A percentile compares a stretch with the other conserved stretches of the same genome.
Conservation (phyloP, 2,888 invertebrate species). For the Acrocera orbiculus region DNA sequence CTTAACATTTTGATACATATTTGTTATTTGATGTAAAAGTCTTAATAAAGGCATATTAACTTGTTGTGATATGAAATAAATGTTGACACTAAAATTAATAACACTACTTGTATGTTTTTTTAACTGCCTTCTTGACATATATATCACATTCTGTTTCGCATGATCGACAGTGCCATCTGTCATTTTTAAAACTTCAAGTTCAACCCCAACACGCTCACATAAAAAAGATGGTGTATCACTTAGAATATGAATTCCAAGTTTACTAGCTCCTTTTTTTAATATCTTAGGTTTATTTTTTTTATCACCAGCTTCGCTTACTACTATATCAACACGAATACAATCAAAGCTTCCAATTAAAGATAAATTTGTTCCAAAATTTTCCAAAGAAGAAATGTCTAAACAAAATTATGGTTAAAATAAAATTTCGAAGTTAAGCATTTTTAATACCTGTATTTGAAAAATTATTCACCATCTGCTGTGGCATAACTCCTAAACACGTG, state of each 20-base stretch:
- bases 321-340: constrained; percentile 80
- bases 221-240: constrained; percentile 71
- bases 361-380: constrained; percentile 75
- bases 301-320: constrained; percentile 67
- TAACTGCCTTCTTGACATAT: constrained; percentile 69
- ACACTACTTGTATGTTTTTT: constrained; percentile 85
- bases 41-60: constrained; percentile 88
- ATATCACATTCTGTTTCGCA: constrained; percentile 66
- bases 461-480: constrained; percentile 52
- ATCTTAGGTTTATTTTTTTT: constrained; percentile 34
- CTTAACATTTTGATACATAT: constrained; percentile 94
- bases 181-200: constrained; percentile 76
- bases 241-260: constrained; percentile 22
- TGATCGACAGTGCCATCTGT: constrained; percentile 79
- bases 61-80: constrained; percentile 82
- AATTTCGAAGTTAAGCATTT: too few relatives aligned
- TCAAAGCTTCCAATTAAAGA: constrained; percentile 73
- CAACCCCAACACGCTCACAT: constrained; percentile 78
- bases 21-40: constrained; percentile 86
- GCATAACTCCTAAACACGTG: constrained; percentile 77
- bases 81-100: constrained; percentile 74
- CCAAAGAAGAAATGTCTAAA: constrained; percentile 49
- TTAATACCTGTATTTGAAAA: constrained; percentile 26
- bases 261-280: constrained; percentile 21
- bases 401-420: not conserved